Evolutionary conservation across 2,797 vertebrate genomes (phyloP), one percentile per base, ranked within the genome.

Genomic region (Notamacropus eugenii): DNA sequence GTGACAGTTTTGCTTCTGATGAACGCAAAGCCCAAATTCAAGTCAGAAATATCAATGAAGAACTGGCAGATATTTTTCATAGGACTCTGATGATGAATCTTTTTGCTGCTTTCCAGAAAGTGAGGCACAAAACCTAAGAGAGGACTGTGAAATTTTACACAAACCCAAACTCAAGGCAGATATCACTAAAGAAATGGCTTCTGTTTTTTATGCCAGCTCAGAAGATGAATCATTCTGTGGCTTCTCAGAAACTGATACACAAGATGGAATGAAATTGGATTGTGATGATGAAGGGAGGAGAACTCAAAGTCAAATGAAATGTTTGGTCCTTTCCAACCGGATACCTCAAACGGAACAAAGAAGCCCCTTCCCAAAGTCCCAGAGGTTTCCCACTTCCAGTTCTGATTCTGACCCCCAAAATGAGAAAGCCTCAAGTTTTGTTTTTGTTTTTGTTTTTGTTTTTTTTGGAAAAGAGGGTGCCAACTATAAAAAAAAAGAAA

Each of bases 1-100:
- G 99, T 97, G 99, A 99, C 98, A 99, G 99, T 98, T 99, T 99
- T 96, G 99, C 99, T 96, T 99, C 99, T 27, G 99, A 99, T 98
- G 99, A 99, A 99, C 98, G 99, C 99, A 34, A 99, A 99, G 98
- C 97, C 98, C 97, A 99, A 97, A 96, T 98, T 99, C 93, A 99
- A 98, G 96, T 98, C 95, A 54, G n/a, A n/a, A 98, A 97, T 55
- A 99, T 98, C 98, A 98, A 92, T 19, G 93, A 98, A 96, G 98
- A 98, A 96, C 98, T 99, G 97, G 98, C 98, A 90, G 99, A 99
- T 98, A 98, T 98, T 96, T 99, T 99, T 98, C 96, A 98, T 40
- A 99, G 93, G 98, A 99, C 46, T 99, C 99, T 34, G 99, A 99
- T 98, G 98, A 99, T 92, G 99, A 99, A 91, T 97, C 98, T 1